These are phyloP conservation scores for Geopemphigus sp. DNA, from an alignment of 1,140 invertebrate genomes.

Conservation along the genomic window DNA sequence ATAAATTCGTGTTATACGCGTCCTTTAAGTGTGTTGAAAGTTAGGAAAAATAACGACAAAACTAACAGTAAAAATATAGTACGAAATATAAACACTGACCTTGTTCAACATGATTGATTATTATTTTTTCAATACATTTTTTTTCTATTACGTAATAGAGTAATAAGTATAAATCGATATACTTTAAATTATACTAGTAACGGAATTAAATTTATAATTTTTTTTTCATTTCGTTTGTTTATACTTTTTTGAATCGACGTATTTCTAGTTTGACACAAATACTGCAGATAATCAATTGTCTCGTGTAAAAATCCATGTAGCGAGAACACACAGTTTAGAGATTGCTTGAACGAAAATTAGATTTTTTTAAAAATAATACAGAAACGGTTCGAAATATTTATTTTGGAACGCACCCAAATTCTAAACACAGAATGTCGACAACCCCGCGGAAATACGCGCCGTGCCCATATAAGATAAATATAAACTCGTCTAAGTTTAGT, in stretches of 20 bases:
- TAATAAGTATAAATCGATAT: neutral
- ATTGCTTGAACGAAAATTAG: no score
- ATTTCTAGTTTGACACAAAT: no score
- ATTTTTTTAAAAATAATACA: neutral
- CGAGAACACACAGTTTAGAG: no score
- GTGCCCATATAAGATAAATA: neutral
- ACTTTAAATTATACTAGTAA: neutral
- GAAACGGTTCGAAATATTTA: neutral
- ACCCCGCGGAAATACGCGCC: neutral
- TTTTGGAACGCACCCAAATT: slow-evolving; percentile 7
- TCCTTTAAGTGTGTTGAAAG: no score
- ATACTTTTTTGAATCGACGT: neutral
- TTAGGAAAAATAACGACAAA: no score
- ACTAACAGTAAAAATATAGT: neutral
- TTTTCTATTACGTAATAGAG: neutral
- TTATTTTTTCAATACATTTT: neutral
- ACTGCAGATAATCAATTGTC: no score
- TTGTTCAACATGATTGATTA: neutral
- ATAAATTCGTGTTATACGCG: no score
- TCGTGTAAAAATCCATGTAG: no score
- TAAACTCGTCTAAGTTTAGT: neutral
- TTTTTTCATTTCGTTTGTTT: no score
- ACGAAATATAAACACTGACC: neutral
- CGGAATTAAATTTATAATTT: neutral
- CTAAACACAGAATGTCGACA: neutral